Evolutionary conservation across 2,113 vertebrate species (phyloP), one percentile per base, ranked within the genome.

Genomic region (Phocoena phocoena): DNA sequence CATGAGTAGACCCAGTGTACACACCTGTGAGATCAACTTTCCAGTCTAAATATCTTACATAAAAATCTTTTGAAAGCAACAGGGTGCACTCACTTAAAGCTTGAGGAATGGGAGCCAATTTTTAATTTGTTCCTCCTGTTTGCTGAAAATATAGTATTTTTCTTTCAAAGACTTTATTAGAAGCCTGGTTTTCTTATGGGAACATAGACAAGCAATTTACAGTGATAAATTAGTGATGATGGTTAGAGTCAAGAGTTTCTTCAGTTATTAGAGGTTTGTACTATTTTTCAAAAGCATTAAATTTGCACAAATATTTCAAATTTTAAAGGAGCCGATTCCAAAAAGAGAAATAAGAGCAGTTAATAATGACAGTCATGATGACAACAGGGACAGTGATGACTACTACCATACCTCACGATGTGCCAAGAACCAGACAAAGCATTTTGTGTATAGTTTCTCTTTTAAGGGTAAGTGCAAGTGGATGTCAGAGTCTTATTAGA

Each of bases 121-220:
- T 97, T 98, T 97, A 98, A 98, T 98, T 96, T 97, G 89, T 98
- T 98, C 98, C 97, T 97, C 58, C 92, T 98, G 97, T 92, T 97
- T 95, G 83, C 90, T 96, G 96, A 96, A 97, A 97, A 96, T 92
- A 97, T 77, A 96, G 89, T 87, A 92, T 97, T 98, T 96, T 97
- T 95, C 87, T 96, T 97, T 97, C 84, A 97, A 97, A 97, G 96
- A 80, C 79, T 97, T 97, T 96, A 95, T 96, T 97, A 96, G 95
- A 95, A 97, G 93, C 92, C 95, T 92, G 93, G 74, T 84, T 97
- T 97, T 97, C 97, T 97, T 96, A 71, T 74, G 85, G 63, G 96
- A 97, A 96, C 84, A 95, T 60, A 96, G 96, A 93, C 92, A 96
- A 96, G 94, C 79, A 95, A 96, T 97, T 96, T 95, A 96, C 33